These are phyloP conservation scores for Pachyrhynchus sulphureomaculatus DNA, from an alignment of 1,140 invertebrate species.

Conservation along the genomic window DNA sequence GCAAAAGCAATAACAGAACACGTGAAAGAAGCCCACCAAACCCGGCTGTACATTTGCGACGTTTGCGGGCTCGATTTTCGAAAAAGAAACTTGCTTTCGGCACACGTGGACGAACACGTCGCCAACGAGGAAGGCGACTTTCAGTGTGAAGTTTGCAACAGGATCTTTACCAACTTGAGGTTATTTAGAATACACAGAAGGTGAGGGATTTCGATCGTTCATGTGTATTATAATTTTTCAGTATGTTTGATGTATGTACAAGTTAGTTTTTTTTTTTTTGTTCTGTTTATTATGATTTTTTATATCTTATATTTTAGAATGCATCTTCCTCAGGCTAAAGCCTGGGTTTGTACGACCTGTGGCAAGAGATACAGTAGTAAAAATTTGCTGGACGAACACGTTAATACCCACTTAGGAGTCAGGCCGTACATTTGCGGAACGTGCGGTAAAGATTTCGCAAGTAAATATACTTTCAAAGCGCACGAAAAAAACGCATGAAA, in stretches of 20 bases:
- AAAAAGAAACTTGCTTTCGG: slow-evolving; percentile 62
- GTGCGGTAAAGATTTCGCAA: slow-evolving; percentile 74
- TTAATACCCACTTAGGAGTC: slow-evolving; percentile 67
- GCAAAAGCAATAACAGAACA: slow-evolving; percentile 63
- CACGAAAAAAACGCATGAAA: slow-evolving; percentile 74
- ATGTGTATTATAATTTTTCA: too few species aligned
- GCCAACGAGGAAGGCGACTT: slow-evolving; percentile 61
- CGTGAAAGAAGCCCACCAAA: slow-evolving; percentile 61
- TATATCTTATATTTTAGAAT: slow-evolving; percentile 52
- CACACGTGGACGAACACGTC: slow-evolving; percentile 68
- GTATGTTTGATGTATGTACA: too few species aligned
- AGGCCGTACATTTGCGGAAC: slow-evolving; percentile 66
- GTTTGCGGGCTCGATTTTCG: slow-evolving; percentile 67
- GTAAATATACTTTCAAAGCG: slow-evolving; percentile 72
- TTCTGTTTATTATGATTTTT: too few species aligned
- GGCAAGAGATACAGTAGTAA: slow-evolving; percentile 66
- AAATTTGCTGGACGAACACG: slow-evolving; percentile 69
- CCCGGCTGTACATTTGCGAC: slow-evolving; percentile 69
- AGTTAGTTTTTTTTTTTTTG: too few species aligned
- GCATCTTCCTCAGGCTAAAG: slow-evolving; percentile 63
- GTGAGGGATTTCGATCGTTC: too few species aligned
- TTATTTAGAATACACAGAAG: slow-evolving; percentile 60
- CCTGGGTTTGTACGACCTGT: slow-evolving; percentile 65
- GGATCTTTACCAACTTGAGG: slow-evolving; percentile 63
- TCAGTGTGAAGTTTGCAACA: slow-evolving; percentile 65